These are phyloP conservation scores for Scatophagus argus DNA, from an alignment of 2,113 vertebrate genomes.

Conservation along the genomic window DNA sequence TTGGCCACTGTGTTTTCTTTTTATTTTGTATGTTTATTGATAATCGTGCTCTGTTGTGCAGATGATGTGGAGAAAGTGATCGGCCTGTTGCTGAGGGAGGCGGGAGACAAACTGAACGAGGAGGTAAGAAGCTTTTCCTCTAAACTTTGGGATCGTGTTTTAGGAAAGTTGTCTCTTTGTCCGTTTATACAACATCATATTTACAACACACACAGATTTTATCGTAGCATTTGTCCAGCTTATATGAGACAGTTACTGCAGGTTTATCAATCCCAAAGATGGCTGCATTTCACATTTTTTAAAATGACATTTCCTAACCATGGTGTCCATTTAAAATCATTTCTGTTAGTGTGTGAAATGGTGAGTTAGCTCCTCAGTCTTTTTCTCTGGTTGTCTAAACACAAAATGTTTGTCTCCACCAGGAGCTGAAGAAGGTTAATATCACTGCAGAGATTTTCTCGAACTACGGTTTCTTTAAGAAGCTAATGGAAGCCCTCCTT, in stretches of 20 bases:
- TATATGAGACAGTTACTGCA: too few relatives aligned
- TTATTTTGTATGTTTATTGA: too few relatives aligned
- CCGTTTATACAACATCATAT: too few relatives aligned
- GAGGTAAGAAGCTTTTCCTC: slow-evolving; percentile 74
- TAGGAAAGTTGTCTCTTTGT: too few relatives aligned
- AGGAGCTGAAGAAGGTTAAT: slow-evolving; percentile 75
- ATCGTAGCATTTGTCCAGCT: too few relatives aligned
- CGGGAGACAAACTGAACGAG: slow-evolving; percentile 82
- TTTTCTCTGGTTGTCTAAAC: background rate
- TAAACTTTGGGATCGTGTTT: background rate
- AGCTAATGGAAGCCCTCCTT: slow-evolving; percentile 75
- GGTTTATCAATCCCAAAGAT: too few relatives aligned
- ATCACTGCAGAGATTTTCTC: slow-evolving; percentile 49
- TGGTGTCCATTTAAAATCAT: too few relatives aligned
- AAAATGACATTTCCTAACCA: too few relatives aligned
- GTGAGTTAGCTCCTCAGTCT: background rate
- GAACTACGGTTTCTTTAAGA: slow-evolving; percentile 80
- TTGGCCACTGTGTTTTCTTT: too few relatives aligned
- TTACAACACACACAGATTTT: too few relatives aligned
- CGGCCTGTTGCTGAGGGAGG: slow-evolving; percentile 83
- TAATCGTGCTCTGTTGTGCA: slow-evolving; percentile 56
- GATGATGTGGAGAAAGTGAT: slow-evolving; percentile 81
- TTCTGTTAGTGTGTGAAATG: background rate
- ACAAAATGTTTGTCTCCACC: background rate
- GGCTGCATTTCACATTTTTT: too few relatives aligned